Evolutionary conservation across 1,140 invertebrate species (phyloP).

Genomic region (Rhynchophorus ferrugineus): DNA sequence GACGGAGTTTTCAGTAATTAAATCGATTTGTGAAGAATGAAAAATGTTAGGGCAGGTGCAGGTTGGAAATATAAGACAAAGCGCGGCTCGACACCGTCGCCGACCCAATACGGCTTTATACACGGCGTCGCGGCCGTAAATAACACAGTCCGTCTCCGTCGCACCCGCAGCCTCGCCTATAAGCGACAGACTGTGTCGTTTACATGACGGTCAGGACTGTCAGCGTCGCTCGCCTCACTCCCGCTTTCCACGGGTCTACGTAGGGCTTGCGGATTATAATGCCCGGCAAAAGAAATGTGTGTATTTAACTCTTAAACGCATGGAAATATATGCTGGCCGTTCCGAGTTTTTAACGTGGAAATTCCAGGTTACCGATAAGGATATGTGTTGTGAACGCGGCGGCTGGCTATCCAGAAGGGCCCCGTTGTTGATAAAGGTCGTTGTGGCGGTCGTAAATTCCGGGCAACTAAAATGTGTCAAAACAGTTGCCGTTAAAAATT

Average conservation of each 20-base stretch:
- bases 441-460: too few relatives aligned
- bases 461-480: neutral
- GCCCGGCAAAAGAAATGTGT: neutral
- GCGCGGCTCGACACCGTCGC: constrained; percentile 7
- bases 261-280: constrained; percentile 7
- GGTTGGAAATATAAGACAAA: constrained; percentile 9
- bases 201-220: neutral
- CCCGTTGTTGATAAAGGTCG: too few relatives aligned
- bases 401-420: too few relatives aligned
- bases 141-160: neutral
- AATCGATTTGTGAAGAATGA: constrained; percentile 9
- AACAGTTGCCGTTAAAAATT: neutral
- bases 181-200: neutral
- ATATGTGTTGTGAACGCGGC: too few relatives aligned
- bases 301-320: constrained; percentile 5
- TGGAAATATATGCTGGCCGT: neutral
- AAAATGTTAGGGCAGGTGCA: constrained; percentile 7
- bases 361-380: neutral
- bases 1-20: constrained; percentile 8
- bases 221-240: neutral
- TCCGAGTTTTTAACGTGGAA: neutral
- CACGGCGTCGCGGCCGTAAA: neutral
- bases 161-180: too few relatives aligned
- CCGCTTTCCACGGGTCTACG: neutral
- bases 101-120: constrained; percentile 9